phyloP scores from a whole-genome alignment of 1,140 invertebrate genomes.

The Drosophila lacertosa region DNA sequence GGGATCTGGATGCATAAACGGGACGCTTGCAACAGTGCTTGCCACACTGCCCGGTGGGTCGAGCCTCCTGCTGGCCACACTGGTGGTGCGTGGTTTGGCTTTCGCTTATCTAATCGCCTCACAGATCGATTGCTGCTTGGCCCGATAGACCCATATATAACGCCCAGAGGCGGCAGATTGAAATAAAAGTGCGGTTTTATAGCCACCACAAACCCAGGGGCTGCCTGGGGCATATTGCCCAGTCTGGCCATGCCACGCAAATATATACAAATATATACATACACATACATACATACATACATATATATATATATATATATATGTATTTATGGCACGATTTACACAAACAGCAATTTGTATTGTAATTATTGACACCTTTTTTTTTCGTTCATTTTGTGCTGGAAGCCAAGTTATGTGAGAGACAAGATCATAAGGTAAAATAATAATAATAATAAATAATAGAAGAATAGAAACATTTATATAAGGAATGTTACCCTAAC shows the following conservation, averaged over 20 bases:
- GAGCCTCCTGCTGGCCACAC: conserved; percentile 33
- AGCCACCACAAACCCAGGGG: conserved; percentile 45
- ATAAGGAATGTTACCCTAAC: no score
- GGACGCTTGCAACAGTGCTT: no score
- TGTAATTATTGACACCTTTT: conserved; percentile 62
- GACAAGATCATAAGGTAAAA: no score
- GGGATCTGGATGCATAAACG: conserved; percentile 54
- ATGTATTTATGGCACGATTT: conserved; percentile 71
- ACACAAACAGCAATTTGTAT: conserved; percentile 65
- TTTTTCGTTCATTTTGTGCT: conserved; percentile 9
- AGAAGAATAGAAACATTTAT: no score
- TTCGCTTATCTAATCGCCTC: conserved; percentile 66
- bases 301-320: no score
- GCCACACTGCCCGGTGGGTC: no score
- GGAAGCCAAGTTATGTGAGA: no score
- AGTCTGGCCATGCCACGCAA: conserved; percentile 14
- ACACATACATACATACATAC: no score
- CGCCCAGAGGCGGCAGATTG: conserved; percentile 74
- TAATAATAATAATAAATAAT: no score
- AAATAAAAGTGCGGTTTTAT: conserved; percentile 79
- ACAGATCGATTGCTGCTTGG: conserved; percentile 63
- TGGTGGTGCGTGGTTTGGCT: conserved; percentile 4
- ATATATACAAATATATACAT: no score
- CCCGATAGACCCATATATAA: conserved; percentile 68
- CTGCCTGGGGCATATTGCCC: background rate